phyloP scores from a whole-genome alignment of 2,113 vertebrate species.

The Hippocampus barbouri region DNA sequence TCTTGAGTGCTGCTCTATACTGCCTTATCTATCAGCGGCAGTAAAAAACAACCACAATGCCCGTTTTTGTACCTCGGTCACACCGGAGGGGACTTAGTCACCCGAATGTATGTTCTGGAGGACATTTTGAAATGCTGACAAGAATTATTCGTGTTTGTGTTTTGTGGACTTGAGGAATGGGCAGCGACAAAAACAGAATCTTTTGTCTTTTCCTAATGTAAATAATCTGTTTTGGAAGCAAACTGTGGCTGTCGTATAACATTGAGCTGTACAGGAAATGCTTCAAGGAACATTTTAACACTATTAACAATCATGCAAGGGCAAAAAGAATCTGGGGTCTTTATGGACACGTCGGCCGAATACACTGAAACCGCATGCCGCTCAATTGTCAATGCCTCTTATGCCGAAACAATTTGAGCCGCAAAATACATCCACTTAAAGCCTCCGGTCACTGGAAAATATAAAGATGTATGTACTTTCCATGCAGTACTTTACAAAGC shows the following conservation, averaged over 20 bases:
- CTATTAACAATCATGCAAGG: too few species aligned
- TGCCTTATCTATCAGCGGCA: slow-evolving; percentile 41
- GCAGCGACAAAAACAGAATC: background rate
- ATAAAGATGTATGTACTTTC: too few species aligned
- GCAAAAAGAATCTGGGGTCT: too few species aligned
- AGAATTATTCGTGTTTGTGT: slow-evolving; percentile 9
- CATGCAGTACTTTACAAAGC: too few species aligned
- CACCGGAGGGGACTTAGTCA: slow-evolving; percentile 34
- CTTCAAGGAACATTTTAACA: too few species aligned
- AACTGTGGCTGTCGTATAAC: background rate
- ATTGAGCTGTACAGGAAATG: too few species aligned
- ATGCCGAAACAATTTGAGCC: too few species aligned
- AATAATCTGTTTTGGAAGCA: background rate
- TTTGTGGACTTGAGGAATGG: background rate
- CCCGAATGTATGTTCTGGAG: background rate
- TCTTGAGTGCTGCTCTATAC: slow-evolving; percentile 49
- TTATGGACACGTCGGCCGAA: too few species aligned
- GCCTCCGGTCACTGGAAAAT: too few species aligned
- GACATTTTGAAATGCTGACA: background rate
- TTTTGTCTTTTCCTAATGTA: background rate
- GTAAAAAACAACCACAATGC: slow-evolving; percentile 54
- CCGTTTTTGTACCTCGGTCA: slow-evolving; percentile 29
- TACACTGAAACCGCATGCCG: too few species aligned
- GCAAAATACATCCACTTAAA: too few species aligned
- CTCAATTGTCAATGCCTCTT: too few species aligned